Base-by-base conservation (phyloP, 2,888 invertebrate genomes). In the Nomada fucata region DNA sequence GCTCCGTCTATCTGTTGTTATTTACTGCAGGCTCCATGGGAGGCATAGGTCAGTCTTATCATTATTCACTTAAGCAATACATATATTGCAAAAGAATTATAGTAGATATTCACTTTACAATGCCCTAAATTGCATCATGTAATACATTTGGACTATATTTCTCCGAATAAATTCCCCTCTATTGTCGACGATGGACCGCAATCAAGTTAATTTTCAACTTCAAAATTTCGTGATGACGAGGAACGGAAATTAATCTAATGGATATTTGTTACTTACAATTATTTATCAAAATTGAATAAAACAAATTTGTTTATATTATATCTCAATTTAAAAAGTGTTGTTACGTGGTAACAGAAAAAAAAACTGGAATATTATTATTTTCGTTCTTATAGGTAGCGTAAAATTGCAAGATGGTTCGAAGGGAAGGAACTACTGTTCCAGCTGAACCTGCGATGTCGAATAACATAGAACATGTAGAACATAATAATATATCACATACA, bases 401-500 rank as follows among this genome's bases (percentile, higher is more conserved):
- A 52, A 47, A 7, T 47, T 15, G 13, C 26, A 63, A 64, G 47
- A 65, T 61, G 59, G 44, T 53, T 50, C 53, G n/a, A 23, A 52
- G 53, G 26, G 53, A 42, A 13, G n/a, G 15, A 55, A 36, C 10
- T 53, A 20, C 3, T 44, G 2, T 23, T 59, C 47, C 20, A 29
- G 20, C 72, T 68, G 44, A 57, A 52, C 23, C 50, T 26, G 44
- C 23, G 13, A 59, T 64, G 47, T 20, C 42, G 13, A 71, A 64
- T 52, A 70, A 70, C 5, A 0, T 15, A 52, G 53, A 2, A 47
- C 20, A 53, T 29, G 0, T 15, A 52, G 53, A 2, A 47, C 20
- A 53, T 29, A 9, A 18, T 13, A 44, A 3, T 26, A 11, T 50
- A 55, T 82, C 82, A 3, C 57, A 71, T 10, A 92, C 88, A 0